A percentile compares a stretch with the other conserved stretches of the same genome.
Evolutionary conservation across 2,888 invertebrate species (phyloP).

Genomic region (Hartigia nigra): DNA sequence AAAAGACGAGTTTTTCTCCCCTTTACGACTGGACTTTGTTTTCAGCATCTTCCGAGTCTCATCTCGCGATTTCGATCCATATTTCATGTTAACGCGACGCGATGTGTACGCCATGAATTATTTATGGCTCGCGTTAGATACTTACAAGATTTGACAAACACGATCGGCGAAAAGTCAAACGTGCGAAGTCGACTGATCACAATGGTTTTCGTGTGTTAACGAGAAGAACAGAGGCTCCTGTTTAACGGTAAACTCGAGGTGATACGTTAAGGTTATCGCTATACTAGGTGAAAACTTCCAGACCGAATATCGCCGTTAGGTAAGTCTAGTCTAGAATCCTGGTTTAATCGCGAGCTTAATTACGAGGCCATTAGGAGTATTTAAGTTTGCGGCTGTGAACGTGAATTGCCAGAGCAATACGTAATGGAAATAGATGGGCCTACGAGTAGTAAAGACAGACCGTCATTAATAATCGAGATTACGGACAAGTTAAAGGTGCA

Average conservation of each 20-base stretch:
- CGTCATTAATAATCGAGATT: not conserved
- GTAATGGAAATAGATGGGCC: not conserved
- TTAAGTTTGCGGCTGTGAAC: not conserved
- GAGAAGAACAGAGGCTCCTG: not conserved
- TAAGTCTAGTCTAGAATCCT: not conserved
- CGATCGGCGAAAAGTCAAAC: not conserved
- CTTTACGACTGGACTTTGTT: not conserved
- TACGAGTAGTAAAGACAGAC: not conserved
- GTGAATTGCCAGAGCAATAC: not conserved
- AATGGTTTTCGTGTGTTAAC: not conserved
- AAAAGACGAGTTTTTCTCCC: not conserved
- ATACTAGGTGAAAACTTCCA: not conserved
- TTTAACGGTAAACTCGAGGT: not conserved
- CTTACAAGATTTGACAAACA: not conserved
- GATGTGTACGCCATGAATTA: not conserved
- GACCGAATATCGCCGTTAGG: not conserved
- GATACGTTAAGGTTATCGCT: not conserved
- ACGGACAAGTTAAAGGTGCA: not conserved
- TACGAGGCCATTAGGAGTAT: not conserved
- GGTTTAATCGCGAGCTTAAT: not conserved
- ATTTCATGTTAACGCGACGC: not conserved
- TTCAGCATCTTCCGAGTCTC: not conserved
- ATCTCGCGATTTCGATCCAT: not conserved
- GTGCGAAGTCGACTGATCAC: not conserved
- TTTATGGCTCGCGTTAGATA: not conserved